Percentiles rank a stretch among this genome's conserved stretches.
Evolutionary conservation across 2,797 vertebrate species (phyloP).

Genomic region (Antennarius maculatus): DNA sequence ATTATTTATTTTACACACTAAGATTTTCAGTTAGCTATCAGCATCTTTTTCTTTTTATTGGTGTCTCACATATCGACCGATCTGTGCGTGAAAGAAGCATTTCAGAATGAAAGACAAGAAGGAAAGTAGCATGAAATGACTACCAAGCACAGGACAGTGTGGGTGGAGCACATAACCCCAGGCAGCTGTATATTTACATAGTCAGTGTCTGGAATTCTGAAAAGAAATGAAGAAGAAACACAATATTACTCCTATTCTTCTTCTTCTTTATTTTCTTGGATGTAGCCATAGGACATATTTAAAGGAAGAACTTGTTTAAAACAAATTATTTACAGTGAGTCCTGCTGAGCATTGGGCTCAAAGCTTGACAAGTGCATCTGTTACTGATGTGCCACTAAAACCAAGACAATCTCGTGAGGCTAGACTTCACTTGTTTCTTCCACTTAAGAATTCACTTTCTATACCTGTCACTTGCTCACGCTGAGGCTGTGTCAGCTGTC

Average conservation of each 20-base stretch:
- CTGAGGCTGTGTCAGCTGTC: constrained; percentile 23
- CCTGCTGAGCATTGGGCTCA: constrained; percentile 21
- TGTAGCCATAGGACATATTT: constrained; percentile 8
- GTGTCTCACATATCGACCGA: no score
- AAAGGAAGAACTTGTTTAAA: constrained; percentile 8
- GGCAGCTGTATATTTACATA: constrained; percentile 19
- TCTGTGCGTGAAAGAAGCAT: no score
- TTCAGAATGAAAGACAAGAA: no score
- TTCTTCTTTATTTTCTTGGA: constrained; percentile 4
- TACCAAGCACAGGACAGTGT: neutral
- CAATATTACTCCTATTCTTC: neutral
- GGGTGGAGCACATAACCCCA: constrained; percentile 8
- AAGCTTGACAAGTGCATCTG: constrained; percentile 30
- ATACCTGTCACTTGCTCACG: constrained; percentile 17
- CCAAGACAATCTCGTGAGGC: constrained; percentile 35
- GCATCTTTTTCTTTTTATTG: no score
- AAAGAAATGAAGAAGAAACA: constrained; percentile 9
- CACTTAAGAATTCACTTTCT: constrained; percentile 52
- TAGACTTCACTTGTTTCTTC: constrained; percentile 25
- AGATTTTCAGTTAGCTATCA: no score
- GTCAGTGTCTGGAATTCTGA: constrained; percentile 24
- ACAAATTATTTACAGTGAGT: constrained; percentile 2
- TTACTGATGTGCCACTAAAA: constrained; percentile 59
- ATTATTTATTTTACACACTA: no score
- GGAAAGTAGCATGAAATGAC: neutral